phyloP scores from a whole-genome alignment of 1,140 invertebrate genomes.

The Globodera ellingtonae region DNA sequence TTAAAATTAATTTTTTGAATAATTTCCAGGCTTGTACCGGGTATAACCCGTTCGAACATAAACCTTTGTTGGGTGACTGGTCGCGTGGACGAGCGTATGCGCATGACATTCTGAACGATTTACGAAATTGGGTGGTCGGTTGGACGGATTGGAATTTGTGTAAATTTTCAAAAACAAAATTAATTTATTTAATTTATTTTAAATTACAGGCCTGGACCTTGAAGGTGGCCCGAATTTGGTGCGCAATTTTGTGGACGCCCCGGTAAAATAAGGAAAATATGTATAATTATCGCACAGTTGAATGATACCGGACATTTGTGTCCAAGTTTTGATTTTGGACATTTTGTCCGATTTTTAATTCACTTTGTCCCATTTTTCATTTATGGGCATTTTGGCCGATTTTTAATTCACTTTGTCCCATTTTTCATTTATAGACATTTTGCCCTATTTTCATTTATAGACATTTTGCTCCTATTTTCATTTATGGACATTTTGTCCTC shows the following conservation, averaged over 20 bases:
- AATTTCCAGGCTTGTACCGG: slow-evolving; percentile 34
- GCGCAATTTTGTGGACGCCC: slow-evolving; percentile 77
- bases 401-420: too few species aligned
- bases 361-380: too few species aligned
- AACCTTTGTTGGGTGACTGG: slow-evolving; percentile 43
- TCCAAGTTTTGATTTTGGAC: too few species aligned
- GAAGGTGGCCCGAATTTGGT: slow-evolving; percentile 77
- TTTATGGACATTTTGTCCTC: too few species aligned
- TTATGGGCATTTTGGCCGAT: too few species aligned
- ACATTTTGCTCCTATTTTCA: too few species aligned
- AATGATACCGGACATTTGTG: too few species aligned
- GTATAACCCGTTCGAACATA: slow-evolving; percentile 31
- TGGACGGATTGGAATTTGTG: slow-evolving; percentile 81
- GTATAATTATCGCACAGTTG: not conserved
- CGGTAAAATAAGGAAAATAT: slow-evolving; percentile 56
- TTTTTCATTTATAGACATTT: too few species aligned
- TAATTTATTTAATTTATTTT: not conserved
- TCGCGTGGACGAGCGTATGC: slow-evolving; percentile 29
- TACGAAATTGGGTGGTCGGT: slow-evolving; percentile 40
- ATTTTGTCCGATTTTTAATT: too few species aligned
- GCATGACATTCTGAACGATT: slow-evolving; percentile 71
- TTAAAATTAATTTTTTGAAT: not conserved
- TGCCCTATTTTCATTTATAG: too few species aligned
- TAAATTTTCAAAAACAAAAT: not conserved
- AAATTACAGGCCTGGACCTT: slow-evolving; percentile 13